Percentiles rank a stretch among this genome's conserved stretches.
Evolutionary conservation across 2,888 invertebrate genomes (phyloP).

Genomic region (Polymixis flavicincta): DNA sequence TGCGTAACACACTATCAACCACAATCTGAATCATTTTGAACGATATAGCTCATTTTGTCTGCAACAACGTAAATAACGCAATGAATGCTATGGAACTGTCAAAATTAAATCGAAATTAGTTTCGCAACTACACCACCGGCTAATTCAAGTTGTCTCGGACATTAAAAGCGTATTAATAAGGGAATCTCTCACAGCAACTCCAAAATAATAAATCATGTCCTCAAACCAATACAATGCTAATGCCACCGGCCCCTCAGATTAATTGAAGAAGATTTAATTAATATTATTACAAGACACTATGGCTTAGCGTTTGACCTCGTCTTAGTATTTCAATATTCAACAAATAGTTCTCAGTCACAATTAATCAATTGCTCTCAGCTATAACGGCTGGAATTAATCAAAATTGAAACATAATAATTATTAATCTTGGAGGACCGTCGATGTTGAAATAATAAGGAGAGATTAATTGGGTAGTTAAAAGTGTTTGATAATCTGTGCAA

Average conservation of each 20-base stretch:
- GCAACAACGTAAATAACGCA: too few relatives aligned
- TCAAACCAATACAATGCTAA: slow-evolving; percentile 44
- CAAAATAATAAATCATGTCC: slow-evolving; percentile 1
- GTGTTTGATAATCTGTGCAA: slow-evolving; percentile 33
- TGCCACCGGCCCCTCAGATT: slow-evolving; percentile 24
- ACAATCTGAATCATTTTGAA: too few relatives aligned
- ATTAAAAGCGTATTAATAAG: neutral
- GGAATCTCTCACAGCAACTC: neutral
- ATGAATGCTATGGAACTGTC: too few relatives aligned
- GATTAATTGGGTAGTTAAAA: slow-evolving; percentile 58
- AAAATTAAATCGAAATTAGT: too few relatives aligned
- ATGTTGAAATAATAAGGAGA: slow-evolving; percentile 43
- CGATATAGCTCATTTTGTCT: too few relatives aligned
- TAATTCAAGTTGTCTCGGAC: too few relatives aligned
- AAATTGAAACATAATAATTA: slow-evolving; percentile 61
- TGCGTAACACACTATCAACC: too few relatives aligned
- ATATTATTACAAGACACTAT: slow-evolving; percentile 34
- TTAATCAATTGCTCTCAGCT: slow-evolving; percentile 50
- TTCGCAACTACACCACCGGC: too few relatives aligned
- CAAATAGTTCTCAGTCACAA: slow-evolving; percentile 38
- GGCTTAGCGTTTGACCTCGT: slow-evolving; percentile 35
- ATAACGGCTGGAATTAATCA: slow-evolving; percentile 50
- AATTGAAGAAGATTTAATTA: slow-evolving; percentile 52
- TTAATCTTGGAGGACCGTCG: slow-evolving; percentile 33
- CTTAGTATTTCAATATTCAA: slow-evolving; percentile 41